A percentile compares a stretch with the other conserved stretches of the same genome.
Evolutionary conservation across 1,140 invertebrate genomes (phyloP).

Genomic region (Procambarus virginalis): DNA sequence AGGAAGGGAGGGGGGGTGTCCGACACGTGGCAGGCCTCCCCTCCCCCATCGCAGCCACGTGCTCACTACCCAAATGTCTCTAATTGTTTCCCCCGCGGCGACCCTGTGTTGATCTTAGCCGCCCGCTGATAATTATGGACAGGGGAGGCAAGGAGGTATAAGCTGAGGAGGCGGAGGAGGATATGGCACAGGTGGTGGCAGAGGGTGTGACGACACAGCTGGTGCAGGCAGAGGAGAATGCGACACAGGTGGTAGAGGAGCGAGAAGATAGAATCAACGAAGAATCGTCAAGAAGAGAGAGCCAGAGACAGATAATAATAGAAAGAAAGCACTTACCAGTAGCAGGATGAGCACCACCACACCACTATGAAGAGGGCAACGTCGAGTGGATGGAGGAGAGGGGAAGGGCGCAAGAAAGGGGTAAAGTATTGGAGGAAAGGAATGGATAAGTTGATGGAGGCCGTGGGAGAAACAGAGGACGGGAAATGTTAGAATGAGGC

Average conservation of each 20-base stretch:
- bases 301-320: too few species aligned
- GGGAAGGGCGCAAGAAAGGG: not conserved
- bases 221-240: too few species aligned
- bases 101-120: conserved; percentile 42
- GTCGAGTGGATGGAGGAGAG: not conserved
- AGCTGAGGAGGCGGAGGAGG: not conserved
- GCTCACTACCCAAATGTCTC: conserved; percentile 51
- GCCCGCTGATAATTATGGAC: conserved; percentile 13
- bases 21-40: conserved; percentile 1
- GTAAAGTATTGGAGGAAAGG: not conserved
- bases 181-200: too few species aligned
- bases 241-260: too few species aligned
- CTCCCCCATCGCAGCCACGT: conserved; percentile 29
- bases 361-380: too few species aligned
- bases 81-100: conserved; percentile 43
- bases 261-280: too few species aligned
- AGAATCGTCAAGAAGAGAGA: too few species aligned
- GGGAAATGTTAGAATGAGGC: not conserved
- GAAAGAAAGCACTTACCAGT: too few species aligned
- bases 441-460: not conserved
- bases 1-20: not conserved
- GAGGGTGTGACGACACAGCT: too few species aligned
- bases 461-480: not conserved
- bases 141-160: not conserved
- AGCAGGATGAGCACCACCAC: too few species aligned